Base-by-base conservation (phyloP, 2,113 vertebrate species). In the Globicephala melas region DNA sequence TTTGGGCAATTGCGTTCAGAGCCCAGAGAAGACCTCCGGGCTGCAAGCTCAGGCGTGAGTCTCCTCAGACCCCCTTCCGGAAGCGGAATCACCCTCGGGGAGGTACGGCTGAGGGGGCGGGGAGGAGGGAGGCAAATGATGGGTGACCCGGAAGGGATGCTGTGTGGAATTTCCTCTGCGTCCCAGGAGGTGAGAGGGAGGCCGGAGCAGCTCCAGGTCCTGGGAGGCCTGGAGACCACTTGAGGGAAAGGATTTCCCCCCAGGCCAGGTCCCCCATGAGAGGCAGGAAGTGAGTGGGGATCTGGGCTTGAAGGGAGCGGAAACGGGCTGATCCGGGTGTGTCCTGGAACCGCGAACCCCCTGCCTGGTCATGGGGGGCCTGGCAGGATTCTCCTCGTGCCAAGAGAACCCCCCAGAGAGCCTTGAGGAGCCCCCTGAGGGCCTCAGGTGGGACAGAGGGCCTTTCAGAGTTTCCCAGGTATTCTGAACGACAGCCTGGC, bases 11-110 rank as follows among this genome's bases (percentile, higher is more conserved):
- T 31, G 77, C 36, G 13, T 55, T 28, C 10, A 3, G 55, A 73
- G 36, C 20, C 36, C 58, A 85, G 68, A 85, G 33, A 84, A 55
- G n/a, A 65, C 58, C 58, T 33, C 13, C 6, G 41, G 12, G 85
- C 7, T 0, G 3, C 36, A 18, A 47, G 55, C 4, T 33, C 44
- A 80, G 3, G 26, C 0, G 0, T 28, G 36, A 17, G 63, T 12
- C 65, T 73, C 47, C 14, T 58, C 20, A 38, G 77, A 18, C 47
- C 38, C 28, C 58, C 3, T 11, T 18, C 38, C 15, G 33, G 58
- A 60, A 60, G 38, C 4, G 0, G 47, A 38, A 14, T 38, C 81
- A 65, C 36, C 31, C 33, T 36, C 13, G 41, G 9, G 38, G 18
- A 33, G 41, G 28, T 55, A 31, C 1, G 1, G 50, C 31, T 53